A percentile compares a stretch with the other conserved stretches of the same genome.
Evolutionary conservation across 2,113 vertebrate genomes (phyloP).

Genomic region (Patagioenas fasciata): DNA sequence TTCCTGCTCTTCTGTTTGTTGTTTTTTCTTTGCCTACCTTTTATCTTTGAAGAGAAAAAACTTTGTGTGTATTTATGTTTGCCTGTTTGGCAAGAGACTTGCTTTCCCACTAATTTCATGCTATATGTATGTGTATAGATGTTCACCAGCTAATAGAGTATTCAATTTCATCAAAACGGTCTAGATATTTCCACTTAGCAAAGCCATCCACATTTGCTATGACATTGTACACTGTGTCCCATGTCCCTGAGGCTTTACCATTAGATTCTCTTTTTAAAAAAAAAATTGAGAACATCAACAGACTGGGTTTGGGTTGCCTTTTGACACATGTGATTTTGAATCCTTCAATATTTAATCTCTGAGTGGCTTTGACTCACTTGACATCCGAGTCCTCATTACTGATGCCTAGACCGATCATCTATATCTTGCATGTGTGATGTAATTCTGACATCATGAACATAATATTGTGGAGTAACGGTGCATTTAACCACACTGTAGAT

Average conservation of each 20-base stretch:
- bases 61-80: neutral
- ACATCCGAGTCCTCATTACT: neutral
- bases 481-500: neutral
- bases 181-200: neutral
- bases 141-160: neutral
- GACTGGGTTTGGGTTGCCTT: neutral
- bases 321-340: neutral
- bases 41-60: neutral
- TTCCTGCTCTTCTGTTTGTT: neutral
- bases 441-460: neutral
- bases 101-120: neutral
- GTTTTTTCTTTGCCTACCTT: neutral
- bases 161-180: neutral
- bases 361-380: neutral
- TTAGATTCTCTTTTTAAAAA: neutral
- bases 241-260: neutral
- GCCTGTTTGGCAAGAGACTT: neutral
- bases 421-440: rapidly evolving
- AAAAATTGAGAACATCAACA: neutral
- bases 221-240: neutral
- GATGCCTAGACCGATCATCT: neutral
- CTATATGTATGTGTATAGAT: neutral
- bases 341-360: neutral
- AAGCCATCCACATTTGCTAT: neutral
- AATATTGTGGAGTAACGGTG: neutral